Base-by-base conservation (phyloP, 2,888 invertebrate species). In the Tetrapedia diversipes region DNA sequence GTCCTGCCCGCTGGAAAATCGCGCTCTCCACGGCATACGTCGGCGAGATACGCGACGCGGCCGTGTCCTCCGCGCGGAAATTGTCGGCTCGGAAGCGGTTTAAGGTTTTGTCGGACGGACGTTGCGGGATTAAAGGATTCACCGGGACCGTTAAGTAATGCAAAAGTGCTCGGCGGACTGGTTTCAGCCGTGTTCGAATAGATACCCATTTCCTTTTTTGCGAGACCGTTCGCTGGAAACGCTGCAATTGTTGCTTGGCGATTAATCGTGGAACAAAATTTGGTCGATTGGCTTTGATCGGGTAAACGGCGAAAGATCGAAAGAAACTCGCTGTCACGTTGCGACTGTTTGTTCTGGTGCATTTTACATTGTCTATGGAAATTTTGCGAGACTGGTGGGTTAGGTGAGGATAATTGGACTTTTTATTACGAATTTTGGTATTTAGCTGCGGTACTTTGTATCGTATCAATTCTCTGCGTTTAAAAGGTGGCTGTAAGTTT, bases 101-200 rank as follows among this genome's bases (percentile, higher is more conserved):
- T 60, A 45, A 70, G 56, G 61, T 29, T 65, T 56, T 63, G 70
- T 70, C 49, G 43, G 56, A 10, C 49, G 49, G 51, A 60, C 45
- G 54, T 53, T 54, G 39, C 53, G 41, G 69, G 72, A 73, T 73
- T 73, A 73, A 60, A 24, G 54, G 72, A 73, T 71, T 57, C 70
- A 45, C 49, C 16, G 66, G n/a, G 49, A 47, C n/a, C 56, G 49
- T 56, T 59, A 47, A 56, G 54, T 61, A 49, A 56, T 71, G 37
- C 43, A 45, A 71, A 70, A 57, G 34, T 47, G 39, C 49, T 43
- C 57, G 16, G 32, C 53, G 19, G 19, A 32, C 45, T 60, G 45
- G 16, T 47, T 19, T 24, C 60, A 39, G 11, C 19, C 29, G 14
- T 22, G 57, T 29, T 27, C 34, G 39, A 56, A 56, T 43, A 54